Evolutionary conservation across 1,140 invertebrate species (phyloP).

Genomic region (Vanessa atalanta): DNA sequence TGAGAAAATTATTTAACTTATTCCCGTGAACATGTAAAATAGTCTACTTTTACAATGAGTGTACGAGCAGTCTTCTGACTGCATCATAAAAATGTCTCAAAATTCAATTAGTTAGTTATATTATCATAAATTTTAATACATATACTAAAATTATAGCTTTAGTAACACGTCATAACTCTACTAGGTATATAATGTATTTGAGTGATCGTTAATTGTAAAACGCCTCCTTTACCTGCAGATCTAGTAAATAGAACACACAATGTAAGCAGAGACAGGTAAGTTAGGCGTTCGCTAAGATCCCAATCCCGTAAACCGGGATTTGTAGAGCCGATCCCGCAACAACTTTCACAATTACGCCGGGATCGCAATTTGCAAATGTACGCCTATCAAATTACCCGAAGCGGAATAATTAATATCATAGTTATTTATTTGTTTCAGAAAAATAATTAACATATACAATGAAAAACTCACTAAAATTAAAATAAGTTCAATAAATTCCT

Average conservation of each 20-base stretch:
- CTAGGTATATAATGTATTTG: too few species aligned
- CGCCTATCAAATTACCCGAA: constrained; percentile 4
- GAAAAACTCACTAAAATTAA: too few species aligned
- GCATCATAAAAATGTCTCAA: too few species aligned
- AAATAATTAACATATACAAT: neutral
- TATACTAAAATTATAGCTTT: too few species aligned
- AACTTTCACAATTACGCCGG: constrained; percentile 33
- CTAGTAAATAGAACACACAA: neutral
- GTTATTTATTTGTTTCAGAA: neutral
- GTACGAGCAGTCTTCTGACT: too few species aligned
- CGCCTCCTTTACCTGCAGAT: constrained; percentile 1
- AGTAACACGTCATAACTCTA: too few species aligned
- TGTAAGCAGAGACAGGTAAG: constrained; percentile 21
- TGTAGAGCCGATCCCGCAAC: constrained; percentile 24
- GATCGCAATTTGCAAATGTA: constrained; percentile 29
- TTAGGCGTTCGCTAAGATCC: constrained; percentile 16
- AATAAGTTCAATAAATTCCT: too few species aligned
- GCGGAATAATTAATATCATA: constrained; percentile 4
- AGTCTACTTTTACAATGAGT: too few species aligned
- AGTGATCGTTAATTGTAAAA: neutral
- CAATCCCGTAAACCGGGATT: constrained; percentile 34
- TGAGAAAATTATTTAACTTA: too few species aligned
- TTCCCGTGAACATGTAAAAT: too few species aligned
- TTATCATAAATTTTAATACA: too few species aligned
- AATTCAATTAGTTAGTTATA: too few species aligned